Percentiles rank a stretch among this genome's conserved stretches.
Conservation (phyloP, 2,113 vertebrate species). For the Pycnonotus jocosus region DNA sequence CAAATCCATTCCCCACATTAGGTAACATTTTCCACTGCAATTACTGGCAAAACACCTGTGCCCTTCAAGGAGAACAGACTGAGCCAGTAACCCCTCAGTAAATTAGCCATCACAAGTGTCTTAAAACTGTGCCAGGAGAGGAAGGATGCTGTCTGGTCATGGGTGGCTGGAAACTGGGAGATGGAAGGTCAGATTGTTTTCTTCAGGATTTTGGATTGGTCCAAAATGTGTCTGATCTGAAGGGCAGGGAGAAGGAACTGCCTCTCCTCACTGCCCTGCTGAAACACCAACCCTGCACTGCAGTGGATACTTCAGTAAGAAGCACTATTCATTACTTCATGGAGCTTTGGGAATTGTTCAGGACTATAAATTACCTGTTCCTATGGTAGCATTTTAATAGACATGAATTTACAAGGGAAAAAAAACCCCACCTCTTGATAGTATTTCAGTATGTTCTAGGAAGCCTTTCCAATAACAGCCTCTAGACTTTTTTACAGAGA, state of each 20-base stretch:
- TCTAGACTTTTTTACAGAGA: neutral
- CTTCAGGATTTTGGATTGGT: neutral
- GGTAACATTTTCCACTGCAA: neutral
- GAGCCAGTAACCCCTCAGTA: neutral
- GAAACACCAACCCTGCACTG: neutral
- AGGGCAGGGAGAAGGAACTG: neutral
- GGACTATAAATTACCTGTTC: neutral
- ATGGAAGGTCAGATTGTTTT: neutral
- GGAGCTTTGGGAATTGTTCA: neutral
- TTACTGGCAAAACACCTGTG: neutral
- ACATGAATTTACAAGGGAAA: neutral
- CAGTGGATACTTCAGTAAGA: neutral
- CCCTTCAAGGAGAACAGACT: neutral
- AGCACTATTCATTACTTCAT: neutral
- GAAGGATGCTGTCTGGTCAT: neutral
- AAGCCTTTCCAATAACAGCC: neutral
- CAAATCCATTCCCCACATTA: neutral
- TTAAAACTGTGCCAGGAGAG: neutral
- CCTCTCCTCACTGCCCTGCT: neutral
- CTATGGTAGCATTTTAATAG: neutral
- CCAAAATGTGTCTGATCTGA: neutral
- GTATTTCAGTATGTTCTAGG: neutral
- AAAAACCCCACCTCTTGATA: neutral
- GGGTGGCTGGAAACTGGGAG: neutral
- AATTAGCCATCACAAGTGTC: neutral